Base-by-base conservation (phyloP, 2,113 vertebrate genomes). In the Ochotona curzoniae region DNA sequence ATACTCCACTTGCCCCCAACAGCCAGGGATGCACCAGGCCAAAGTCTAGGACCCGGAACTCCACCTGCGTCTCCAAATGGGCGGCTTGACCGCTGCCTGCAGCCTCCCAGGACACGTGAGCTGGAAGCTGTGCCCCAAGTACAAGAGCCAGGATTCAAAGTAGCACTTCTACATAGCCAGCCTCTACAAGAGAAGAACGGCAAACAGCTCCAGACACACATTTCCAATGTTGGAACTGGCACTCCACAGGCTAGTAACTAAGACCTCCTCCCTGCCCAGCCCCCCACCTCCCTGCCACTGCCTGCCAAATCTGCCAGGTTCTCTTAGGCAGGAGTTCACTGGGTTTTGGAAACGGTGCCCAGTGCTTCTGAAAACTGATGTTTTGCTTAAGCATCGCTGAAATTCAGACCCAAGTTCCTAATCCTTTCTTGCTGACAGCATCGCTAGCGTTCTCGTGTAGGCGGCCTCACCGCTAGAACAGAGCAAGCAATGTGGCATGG, bases 281-380 rank as follows among this genome's bases (percentile, higher is more conserved):
- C 38, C 38, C 38, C 38, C 38, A 6, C 38, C 38, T 44, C 38
- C 38, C 38, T 44, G 38, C 38, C 38, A 44, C 38, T 44, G 38
- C 6, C 38, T 44, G 38, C 38, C 38, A 44, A 44, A 64, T 8
- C 26, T 74, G 73, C 10, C 17, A 51, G n/a, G 73, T 86, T 73
- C 70, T 73, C 70, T 79, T 66, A 78, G 21, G 35, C 25, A 86
- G 63, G 91, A 75, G 91, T 88, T 89, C 64, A 89, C 4, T 5
- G 35, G 2, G 60, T 91, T 35, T 63, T 76, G 9, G 44, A 90
- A 81, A 82, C 25, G 15, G 69, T 2, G 4, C 89, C 78, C 21
- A 86, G 89, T 70, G 91, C 64, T 89, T 91, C 17, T 51, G 75
- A 89, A 73, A 60, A 91, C 70, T n/a, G 74, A 70, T 76, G 38